These are phyloP conservation scores for Cosmopolites sordidus DNA, from an alignment of 2,888 invertebrate species.

Conservation along the genomic window DNA sequence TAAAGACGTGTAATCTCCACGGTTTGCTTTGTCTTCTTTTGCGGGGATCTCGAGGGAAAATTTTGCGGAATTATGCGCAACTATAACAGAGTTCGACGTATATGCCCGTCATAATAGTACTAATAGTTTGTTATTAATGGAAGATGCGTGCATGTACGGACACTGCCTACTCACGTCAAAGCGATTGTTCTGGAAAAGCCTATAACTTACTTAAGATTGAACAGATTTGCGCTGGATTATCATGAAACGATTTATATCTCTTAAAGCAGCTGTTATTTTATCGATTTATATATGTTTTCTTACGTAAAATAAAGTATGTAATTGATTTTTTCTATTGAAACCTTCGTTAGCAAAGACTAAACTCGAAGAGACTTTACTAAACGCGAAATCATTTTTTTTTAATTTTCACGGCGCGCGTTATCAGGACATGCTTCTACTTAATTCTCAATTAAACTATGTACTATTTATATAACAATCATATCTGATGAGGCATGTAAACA, in stretches of 20 bases:
- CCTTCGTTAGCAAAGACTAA: too few relatives aligned
- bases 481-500: too few relatives aligned
- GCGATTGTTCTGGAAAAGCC: background rate
- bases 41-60: conserved; percentile 20
- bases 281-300: background rate
- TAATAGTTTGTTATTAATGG: conserved; percentile 18
- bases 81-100: conserved; percentile 19
- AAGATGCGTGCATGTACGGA: conserved; percentile 18
- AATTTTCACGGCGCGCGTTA: too few relatives aligned
- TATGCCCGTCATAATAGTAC: conserved; percentile 16
- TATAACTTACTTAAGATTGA: background rate
- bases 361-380: too few relatives aligned
- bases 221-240: background rate
- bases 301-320: background rate
- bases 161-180: conserved; percentile 1
- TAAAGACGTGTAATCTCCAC: conserved; percentile 15
- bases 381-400: too few relatives aligned
- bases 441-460: too few relatives aligned
- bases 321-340: background rate
- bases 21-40: conserved; percentile 16
- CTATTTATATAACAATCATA: too few relatives aligned
- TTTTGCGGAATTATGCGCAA: conserved; percentile 20
- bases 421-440: too few relatives aligned
- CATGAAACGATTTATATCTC: background rate
- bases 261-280: too few relatives aligned